Evolutionary conservation across 2,888 invertebrate species (phyloP), one percentile per base, ranked within the genome.

Genomic region (Netelia melanura): DNA sequence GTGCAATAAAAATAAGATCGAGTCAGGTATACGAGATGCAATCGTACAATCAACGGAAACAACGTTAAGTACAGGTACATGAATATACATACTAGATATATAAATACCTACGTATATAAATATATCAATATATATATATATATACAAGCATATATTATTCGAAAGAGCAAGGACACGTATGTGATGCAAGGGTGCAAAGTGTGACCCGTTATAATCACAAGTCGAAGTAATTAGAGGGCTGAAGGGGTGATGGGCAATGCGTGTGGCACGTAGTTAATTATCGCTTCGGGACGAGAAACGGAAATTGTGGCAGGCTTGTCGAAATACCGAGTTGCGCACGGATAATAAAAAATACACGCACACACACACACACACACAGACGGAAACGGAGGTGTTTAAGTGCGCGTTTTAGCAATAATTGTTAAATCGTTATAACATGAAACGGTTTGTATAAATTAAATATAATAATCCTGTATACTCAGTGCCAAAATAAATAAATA

Each of bases 31-130:
- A 82, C 82, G 75, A 76, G 10, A 62, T 58, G 82, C 67, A 80
- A 80, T 75, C 71, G 72, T 52, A 85, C 79, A 85, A 82, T 85
- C 85, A 85, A 61, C 56, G 67, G 44, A 67, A 79, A 76, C 17
- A 58, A 71, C 43, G 56, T 65, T 70, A 70, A 71, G 62, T 65
- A 72, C 54, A 54, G n/a, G 17, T n/a, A 54, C 54, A 54, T 6
- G 54, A 14, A 9, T 48, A 48, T 48, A 48, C 48, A 48, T 10
- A 14, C 48, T 48, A 48, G 10, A 48, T 48, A 48, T 48, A 48
- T 21, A 21, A 1, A 21, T 21, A 21, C 21, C 1, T 56, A 56
- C 17, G 21, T 17, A 56, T 56, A 21, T 56, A 56, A 56, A 52
- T 61, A 44, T 17, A 52, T 62, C 25, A 21, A 21, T 21, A 21